Evolutionary conservation across 2,888 invertebrate genomes (phyloP).

Genomic region (Pardosa pseudoannulata): DNA sequence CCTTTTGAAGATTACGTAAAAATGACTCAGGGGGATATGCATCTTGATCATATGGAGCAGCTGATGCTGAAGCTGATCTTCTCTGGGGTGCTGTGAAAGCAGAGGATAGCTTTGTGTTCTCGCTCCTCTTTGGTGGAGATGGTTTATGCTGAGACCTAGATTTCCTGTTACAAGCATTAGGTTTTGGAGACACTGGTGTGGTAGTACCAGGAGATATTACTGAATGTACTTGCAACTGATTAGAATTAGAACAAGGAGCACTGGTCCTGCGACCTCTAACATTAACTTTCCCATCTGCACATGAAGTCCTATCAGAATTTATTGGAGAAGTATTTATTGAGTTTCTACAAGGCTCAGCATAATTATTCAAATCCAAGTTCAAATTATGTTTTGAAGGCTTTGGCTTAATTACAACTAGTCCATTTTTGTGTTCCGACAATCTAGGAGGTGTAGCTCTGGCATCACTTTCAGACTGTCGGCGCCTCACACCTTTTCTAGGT

Average conservation of each 20-base stretch:
- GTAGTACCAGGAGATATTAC: conserved; percentile 32
- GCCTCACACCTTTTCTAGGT: conserved; percentile 68
- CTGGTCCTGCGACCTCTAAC: conserved; percentile 49
- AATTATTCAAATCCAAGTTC: conserved; percentile 40
- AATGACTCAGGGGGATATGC: conserved; percentile 82
- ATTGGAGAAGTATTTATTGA: conserved; percentile 26
- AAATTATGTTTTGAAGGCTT: conserved; percentile 62
- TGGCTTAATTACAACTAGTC: conserved; percentile 53
- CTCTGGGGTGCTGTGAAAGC: conserved; percentile 60
- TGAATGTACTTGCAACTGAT: conserved; percentile 54
- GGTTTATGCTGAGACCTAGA: conserved; percentile 73
- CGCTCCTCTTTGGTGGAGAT: conserved; percentile 85
- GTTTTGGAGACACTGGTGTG: conserved; percentile 29
- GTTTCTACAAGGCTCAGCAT: not conserved
- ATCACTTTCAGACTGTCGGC: conserved; percentile 72
- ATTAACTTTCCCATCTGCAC: conserved; percentile 8
- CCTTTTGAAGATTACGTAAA: conserved; percentile 90
- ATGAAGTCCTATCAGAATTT: conserved; percentile 36
- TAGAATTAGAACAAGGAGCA: conserved; percentile 51
- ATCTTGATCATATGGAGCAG: conserved; percentile 83
- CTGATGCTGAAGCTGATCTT: conserved; percentile 74
- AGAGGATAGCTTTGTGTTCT: conserved; percentile 83
- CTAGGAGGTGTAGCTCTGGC: conserved; percentile 55
- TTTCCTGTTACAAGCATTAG: conserved; percentile 45
- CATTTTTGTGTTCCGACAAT: conserved; percentile 46